Percentiles rank a stretch among this genome's conserved stretches.
Evolutionary conservation across 2,888 invertebrate species (phyloP).

Genomic region (Punctoribates punctum): DNA sequence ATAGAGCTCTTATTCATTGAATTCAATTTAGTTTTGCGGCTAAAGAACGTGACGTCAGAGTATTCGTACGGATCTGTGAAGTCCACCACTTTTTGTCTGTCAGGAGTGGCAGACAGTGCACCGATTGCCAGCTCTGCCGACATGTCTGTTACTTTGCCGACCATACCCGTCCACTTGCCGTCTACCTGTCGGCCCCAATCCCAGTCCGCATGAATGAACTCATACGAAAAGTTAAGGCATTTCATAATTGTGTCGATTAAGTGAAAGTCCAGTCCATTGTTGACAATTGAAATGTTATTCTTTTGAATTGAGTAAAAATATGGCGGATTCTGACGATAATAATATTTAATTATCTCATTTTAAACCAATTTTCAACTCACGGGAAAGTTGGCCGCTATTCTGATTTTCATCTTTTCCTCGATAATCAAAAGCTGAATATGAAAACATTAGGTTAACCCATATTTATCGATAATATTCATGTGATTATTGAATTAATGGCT

Average conservation of each 20-base stretch:
- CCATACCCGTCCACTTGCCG: not conserved
- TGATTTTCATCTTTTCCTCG: too few relatives aligned
- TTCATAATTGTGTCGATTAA: not conserved
- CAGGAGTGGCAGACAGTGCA: not conserved
- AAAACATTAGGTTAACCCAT: too few relatives aligned
- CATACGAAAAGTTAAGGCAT: not conserved
- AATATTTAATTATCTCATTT: not conserved
- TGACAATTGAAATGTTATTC: not conserved
- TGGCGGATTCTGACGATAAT: not conserved
- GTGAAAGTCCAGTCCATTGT: not conserved
- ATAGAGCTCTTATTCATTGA: not conserved
- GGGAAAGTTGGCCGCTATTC: too few relatives aligned
- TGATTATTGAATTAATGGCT: too few relatives aligned
- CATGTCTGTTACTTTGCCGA: not conserved
- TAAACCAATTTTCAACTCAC: too few relatives aligned
- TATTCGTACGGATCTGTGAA: not conserved
- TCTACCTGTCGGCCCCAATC: not conserved
- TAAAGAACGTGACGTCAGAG: constrained; percentile 1
- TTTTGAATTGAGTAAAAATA: not conserved
- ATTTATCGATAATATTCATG: too few relatives aligned
- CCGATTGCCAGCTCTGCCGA: not conserved
- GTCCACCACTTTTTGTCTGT: not conserved
- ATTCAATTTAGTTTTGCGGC: not conserved
- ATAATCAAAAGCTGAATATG: too few relatives aligned
- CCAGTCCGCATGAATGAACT: not conserved